Conservation (phyloP, 2,888 invertebrate genomes). For the Drosophila monieri region DNA sequence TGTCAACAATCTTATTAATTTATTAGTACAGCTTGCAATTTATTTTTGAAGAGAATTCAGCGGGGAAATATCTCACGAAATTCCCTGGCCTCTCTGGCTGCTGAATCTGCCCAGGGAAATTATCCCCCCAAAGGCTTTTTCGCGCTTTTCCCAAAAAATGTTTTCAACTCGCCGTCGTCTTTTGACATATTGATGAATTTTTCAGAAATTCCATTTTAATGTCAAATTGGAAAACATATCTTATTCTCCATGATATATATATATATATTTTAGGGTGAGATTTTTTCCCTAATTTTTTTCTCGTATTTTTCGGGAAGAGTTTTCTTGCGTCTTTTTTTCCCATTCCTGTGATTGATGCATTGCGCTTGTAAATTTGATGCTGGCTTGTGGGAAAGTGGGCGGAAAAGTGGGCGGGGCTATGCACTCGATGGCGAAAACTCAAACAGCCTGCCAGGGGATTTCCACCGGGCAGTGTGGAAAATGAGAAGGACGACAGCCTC, state of each 20-base stretch:
- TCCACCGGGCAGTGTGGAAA: constrained; percentile 12
- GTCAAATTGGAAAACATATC: constrained; percentile 68
- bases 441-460: constrained; percentile 32
- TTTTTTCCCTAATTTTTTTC: constrained; percentile 6
- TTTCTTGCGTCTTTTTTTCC: constrained; percentile 11
- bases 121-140: constrained; percentile 2
- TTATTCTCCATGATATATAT: constrained; percentile 1
- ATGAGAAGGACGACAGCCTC: constrained; percentile 3
- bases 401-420: constrained; percentile 34
- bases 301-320: constrained; percentile 7
- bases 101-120: constrained; percentile 5
- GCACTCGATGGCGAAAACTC: constrained; percentile 17
- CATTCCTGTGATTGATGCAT: constrained; percentile 71
- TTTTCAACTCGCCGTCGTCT: constrained; percentile 55
- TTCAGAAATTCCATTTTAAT: constrained; percentile 77
- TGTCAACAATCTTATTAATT: not conserved
- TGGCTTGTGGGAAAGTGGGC: constrained; percentile 37
- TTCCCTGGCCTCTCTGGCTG: not conserved
- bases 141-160: constrained; percentile 14
- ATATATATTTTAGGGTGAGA: not conserved
- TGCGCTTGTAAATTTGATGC: constrained; percentile 78
- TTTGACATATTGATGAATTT: constrained; percentile 77
- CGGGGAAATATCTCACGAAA: not conserved
- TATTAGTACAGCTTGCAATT: not conserved
- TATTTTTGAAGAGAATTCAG: constrained; percentile 1